Conservation (phyloP, 2,888 invertebrate species). For the Augiades crinisus region DNA sequence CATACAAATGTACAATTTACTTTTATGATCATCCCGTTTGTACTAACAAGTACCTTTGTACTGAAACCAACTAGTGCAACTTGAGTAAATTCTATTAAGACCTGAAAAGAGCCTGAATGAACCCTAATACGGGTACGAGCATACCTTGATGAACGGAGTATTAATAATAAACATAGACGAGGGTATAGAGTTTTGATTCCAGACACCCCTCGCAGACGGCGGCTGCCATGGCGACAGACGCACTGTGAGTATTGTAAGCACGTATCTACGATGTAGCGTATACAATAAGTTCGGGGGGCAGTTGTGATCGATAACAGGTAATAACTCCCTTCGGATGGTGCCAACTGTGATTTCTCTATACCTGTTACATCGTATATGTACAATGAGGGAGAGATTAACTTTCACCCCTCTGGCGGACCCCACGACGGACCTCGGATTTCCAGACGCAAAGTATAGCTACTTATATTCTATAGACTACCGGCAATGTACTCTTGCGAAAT, state of each 20-base stretch:
- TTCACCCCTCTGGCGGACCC: neutral
- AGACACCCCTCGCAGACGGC: conserved; percentile 1
- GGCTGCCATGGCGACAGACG: neutral
- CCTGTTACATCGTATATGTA: neutral
- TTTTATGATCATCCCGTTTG: too few species aligned
- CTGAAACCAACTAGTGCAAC: too few species aligned
- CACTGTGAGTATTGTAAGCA: too few species aligned
- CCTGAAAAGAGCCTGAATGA: neutral
- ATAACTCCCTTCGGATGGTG: neutral
- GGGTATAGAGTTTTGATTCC: conserved; percentile 1
- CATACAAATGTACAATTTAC: too few species aligned
- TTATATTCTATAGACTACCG: neutral
- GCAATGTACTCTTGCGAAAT: neutral
- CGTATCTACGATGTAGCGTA: neutral
- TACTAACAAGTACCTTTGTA: too few species aligned
- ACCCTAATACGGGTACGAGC: neutral
- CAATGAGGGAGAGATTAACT: neutral
- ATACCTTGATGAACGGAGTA: neutral
- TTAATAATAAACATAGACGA: neutral
- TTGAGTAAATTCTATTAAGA: too few species aligned
- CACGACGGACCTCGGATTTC: too few species aligned
- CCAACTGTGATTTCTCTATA: neutral
- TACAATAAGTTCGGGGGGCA: neutral
- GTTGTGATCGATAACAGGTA: neutral
- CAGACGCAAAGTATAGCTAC: neutral